Base-by-base conservation (phyloP, 2,113 vertebrate species). In the Oriolus oriolus region DNA sequence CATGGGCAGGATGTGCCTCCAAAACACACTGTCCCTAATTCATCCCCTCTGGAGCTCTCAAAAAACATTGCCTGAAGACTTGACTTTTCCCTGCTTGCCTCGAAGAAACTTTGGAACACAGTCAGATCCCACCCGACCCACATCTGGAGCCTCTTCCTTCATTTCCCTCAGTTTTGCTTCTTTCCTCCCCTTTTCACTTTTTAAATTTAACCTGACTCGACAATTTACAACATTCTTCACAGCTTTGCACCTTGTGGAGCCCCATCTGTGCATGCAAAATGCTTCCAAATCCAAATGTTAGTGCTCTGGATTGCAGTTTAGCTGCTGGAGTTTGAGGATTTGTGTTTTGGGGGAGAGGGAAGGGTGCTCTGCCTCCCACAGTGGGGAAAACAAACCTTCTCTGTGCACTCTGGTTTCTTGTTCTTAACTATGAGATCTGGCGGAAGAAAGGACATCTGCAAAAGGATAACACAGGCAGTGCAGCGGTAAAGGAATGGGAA, bases 241-340 rank as follows among this genome's bases (percentile, higher is more conserved):
- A 82, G 91, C 95, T 91, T 90, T 96, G 87, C 95, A 96, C 92
- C 95, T 95, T 91, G 95, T 20, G 47, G 93, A 95, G 95, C 35
- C 88, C 93, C 95, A 96, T 95, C 93, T 96, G 95, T 83, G 87
- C 8, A 10, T 23, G 75, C 5, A 9, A 95, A 91, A 94, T 1
- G 9, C 71, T 94, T 96, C 93, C 95, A 96, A 95, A 93, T 80
- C 87, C 87, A 83, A 85, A 54, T 9, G 53, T 84, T 94, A 84
- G 80, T 56, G 60, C 85, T 87, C 88, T 90, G 76, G 70, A 61
- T 83, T 83, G 59, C 0, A 0, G 44, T 54, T 83, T 77, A 84
- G 68, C 87, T 84, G 92, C 87, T 93, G 87, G 84, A 77, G 41
- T 49, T 56, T 7, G 75, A 85, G 75, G 79, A 73, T 81, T 86